Evolutionary conservation across 2,797 vertebrate species (phyloP), one percentile per base, ranked within the genome.

Genomic region (Protosalanx chinensis): DNA sequence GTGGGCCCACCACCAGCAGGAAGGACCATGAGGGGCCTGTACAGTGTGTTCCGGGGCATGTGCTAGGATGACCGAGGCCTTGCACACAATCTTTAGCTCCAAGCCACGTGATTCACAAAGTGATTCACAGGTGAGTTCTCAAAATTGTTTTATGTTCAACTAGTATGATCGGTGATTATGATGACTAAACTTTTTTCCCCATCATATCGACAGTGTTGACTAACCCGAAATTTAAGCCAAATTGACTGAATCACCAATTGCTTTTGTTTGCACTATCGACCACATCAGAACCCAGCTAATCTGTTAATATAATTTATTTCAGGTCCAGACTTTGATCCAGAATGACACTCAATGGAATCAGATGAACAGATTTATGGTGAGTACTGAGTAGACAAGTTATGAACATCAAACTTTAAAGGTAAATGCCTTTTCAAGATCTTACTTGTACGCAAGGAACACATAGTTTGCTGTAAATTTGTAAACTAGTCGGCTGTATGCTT

Each of bases 121-220:
- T n/a, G n/a, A n/a, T n/a, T n/a, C n/a, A n/a, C n/a, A n/a, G n/a
- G 51, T 56, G 51, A 56, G 51, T 56, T 56, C 51, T 16, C 51
- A 5, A 49, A n/a, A 16, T 56, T n/a, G 4, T 16, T 16, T 56
- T n/a, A n/a, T 3, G 51, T n/a, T n/a, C 4, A 7, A 56, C 51
- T 56, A n/a, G 1, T 3, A 1, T 20, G 46, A 8, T 20, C 64
- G 72, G 72, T 74, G 72, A 35, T 6, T 5, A 15, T 74, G 72
- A 74, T 74, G 72, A 74, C 72, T 58, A 16, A 74, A 49, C 72
- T 68, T 73, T 68, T 73, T 73, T 73, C 66, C 66, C 72, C 72
- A 68, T 37, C 72, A 68, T 57, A 73, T 68, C 72, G 72, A 73
- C 41, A 1, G 2, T 73, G 72, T 68, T 73, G 72, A 73, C 64